Conservation (phyloP, 2,888 invertebrate species). For the Pimpla rufipes region DNA sequence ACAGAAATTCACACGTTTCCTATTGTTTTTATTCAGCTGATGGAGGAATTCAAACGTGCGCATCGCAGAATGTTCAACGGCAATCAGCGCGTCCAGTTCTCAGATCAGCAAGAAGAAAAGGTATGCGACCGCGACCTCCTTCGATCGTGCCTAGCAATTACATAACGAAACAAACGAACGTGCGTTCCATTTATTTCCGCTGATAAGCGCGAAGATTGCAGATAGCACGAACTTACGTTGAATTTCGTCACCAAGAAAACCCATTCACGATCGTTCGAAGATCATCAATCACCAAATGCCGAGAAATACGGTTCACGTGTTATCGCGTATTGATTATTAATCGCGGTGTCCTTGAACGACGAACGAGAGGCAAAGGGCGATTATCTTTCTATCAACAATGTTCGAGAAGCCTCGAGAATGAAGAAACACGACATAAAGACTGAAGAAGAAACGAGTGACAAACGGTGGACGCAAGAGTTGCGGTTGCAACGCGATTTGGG, state of each 20-base stretch:
- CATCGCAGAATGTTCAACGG: constrained; percentile 93
- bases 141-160: neutral
- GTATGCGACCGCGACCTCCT: constrained; percentile 70
- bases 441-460: constrained; percentile 22
- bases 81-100: constrained; percentile 77
- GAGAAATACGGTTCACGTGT: neutral
- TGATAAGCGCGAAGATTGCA: constrained; percentile 19
- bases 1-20: neutral
- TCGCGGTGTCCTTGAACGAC: neutral
- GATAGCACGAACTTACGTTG: neutral
- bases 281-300: neutral
- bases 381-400: neutral
- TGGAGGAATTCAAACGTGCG: constrained; percentile 96
- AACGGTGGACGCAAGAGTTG: constrained; percentile 23
- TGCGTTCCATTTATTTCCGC: neutral
- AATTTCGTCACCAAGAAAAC: neutral
- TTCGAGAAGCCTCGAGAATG: neutral
- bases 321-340: neutral
- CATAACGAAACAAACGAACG: neutral
- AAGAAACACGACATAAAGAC: neutral
- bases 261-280: neutral
- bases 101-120: constrained; percentile 78
- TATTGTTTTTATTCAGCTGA: constrained; percentile 85
- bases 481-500: constrained; percentile 20
- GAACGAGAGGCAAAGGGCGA: too few relatives aligned